phyloP scores from a whole-genome alignment of 2,797 vertebrate genomes.

The Myotis vivesi region DNA sequence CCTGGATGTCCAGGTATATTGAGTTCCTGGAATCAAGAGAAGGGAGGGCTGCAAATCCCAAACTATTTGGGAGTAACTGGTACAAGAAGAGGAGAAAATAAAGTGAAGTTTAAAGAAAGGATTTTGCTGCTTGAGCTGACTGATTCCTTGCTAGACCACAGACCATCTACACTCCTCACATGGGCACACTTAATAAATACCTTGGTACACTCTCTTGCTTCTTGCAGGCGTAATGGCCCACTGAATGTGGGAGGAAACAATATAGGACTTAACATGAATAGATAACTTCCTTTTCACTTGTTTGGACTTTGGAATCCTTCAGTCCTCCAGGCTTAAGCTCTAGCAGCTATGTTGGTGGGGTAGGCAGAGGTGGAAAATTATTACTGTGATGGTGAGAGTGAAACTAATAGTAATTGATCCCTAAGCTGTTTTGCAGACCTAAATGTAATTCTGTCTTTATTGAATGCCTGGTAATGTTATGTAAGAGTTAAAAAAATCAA shows the following conservation, averaged over 20 bases:
- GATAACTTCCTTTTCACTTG: background rate
- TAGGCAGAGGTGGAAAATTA: background rate
- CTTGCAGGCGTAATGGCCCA: background rate
- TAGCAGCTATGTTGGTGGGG: background rate
- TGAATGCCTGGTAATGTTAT: background rate
- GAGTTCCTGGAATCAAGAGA: background rate
- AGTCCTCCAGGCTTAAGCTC: background rate
- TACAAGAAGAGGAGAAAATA: background rate
- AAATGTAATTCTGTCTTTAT: background rate
- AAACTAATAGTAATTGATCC: background rate
- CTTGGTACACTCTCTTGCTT: background rate
- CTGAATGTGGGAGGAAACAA: background rate
- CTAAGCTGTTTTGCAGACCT: background rate
- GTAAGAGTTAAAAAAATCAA: background rate
- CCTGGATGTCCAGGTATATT: background rate
- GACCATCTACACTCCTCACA: background rate
- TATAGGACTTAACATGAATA: background rate
- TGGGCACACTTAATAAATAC: background rate
- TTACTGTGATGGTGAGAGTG: background rate
- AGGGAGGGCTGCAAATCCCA: background rate
- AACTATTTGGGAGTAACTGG: background rate
- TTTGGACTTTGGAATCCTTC: background rate
- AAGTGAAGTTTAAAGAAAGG: background rate
- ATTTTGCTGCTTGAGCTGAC: background rate
- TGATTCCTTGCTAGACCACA: background rate